Base-by-base conservation (phyloP, 2,797 vertebrate species). In the Coreius guichenoti region DNA sequence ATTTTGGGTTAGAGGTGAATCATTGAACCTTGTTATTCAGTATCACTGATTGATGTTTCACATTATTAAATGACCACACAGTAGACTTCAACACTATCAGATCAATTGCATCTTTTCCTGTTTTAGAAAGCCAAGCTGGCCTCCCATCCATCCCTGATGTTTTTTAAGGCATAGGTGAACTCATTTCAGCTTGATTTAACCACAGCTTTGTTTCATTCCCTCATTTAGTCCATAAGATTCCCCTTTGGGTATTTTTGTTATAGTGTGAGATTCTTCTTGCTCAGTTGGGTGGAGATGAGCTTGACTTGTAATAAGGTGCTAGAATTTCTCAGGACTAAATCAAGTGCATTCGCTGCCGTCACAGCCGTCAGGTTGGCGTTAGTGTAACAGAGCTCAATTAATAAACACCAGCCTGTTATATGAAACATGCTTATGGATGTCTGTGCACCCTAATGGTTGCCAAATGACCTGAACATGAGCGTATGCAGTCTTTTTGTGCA, bases 261-360 rank as follows among this genome's bases (percentile, higher is more conserved):
- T 78, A 83, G 88, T 91, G 91, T 88, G 89, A 92, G 88, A 92
- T 92, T 91, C 88, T 89, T 85, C 69, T 21, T 54, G 83, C 68
- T 49, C 56, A 33, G 56, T 83, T 89, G 43, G 70, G 11, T 36
- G n/a, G 82, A 89, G 87, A 82, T 89, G 87, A 87, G 83, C 86
- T 84, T 87, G 79, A 90, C 84, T 92, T 89, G 91, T 93, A 90
- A 90, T 92, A 91, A 91, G 89, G 88, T 89, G 90, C 83, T 87
- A 90, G 89, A 93, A 93, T 93, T 91, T 90, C 81, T 88, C 81
- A 47, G 76, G 88, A 89, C 91, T 92, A 91, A 89, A 92, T 92
- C 80, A 87, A 88, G 90, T 91, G 79, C 61, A 19, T 36, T 65
- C 47, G 36, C 86, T 69, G 81, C 68, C 33, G 13, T 83, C 61